Conservation (phyloP, 2,888 invertebrate genomes). For the Dolichomitus sp. region DNA sequence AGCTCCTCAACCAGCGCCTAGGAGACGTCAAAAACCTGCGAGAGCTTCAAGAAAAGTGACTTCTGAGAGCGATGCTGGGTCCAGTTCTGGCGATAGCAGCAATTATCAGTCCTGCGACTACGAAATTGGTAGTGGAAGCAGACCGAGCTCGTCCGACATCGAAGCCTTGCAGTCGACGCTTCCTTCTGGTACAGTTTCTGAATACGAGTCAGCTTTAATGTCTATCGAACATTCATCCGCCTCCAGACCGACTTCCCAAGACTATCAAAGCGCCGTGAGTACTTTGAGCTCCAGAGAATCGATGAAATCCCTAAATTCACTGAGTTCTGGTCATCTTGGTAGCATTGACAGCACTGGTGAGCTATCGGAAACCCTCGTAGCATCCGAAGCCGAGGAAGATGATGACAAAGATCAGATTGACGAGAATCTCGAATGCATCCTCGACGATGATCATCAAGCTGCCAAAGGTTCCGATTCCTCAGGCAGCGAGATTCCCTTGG, state of each 20-base stretch:
- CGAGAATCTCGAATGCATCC: constrained; percentile 86
- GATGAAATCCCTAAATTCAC: constrained; percentile 96
- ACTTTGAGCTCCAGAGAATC: constrained; percentile 96
- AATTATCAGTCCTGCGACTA: constrained; percentile 96
- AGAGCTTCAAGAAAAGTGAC: constrained; percentile 88
- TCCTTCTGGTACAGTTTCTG: constrained; percentile 92
- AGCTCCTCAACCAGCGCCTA: constrained; percentile 80
- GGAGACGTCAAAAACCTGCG: constrained; percentile 83
- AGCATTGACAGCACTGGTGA: constrained; percentile 96
- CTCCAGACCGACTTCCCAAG: constrained; percentile 92
- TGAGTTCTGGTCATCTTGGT: constrained; percentile 95
- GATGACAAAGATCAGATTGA: constrained; percentile 89
- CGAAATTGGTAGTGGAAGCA: constrained; percentile 90
- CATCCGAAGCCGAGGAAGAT: constrained; percentile 93
- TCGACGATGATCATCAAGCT: constrained; percentile 82
- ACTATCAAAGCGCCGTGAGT: constrained; percentile 95
- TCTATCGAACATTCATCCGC: constrained; percentile 92
- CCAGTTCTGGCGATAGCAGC: constrained; percentile 94
- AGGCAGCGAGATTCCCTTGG: constrained; percentile 75
- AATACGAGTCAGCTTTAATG: constrained; percentile 95
- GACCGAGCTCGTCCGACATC: constrained; percentile 95
- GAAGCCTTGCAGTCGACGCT: constrained; percentile 90
- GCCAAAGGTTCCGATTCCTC: constrained; percentile 76
- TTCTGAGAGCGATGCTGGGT: constrained; percentile 93
- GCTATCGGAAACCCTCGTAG: constrained; percentile 96